A percentile compares a stretch with the other conserved stretches of the same genome.
phyloP scores from a whole-genome alignment of 2,888 invertebrate species.

The Idaea biselata region DNA sequence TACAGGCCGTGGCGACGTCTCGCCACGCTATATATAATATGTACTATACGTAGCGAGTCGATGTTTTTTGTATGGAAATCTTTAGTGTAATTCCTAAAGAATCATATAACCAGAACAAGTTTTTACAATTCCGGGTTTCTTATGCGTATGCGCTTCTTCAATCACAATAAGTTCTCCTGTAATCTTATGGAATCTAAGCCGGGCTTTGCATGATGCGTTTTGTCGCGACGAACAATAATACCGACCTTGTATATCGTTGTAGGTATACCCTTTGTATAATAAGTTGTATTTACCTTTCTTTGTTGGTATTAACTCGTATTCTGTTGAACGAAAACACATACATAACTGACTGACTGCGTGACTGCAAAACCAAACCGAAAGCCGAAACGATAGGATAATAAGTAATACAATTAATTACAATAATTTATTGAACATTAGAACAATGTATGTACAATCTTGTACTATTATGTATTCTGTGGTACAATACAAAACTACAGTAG shows the following conservation, averaged over 20 bases:
- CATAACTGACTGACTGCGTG: no score
- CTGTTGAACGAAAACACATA: background rate
- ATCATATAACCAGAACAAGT: background rate
- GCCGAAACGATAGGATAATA: no score
- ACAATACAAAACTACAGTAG: no score
- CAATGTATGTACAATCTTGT: no score
- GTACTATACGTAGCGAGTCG: no score
- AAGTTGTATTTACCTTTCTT: background rate
- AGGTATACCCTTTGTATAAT: constrained; percentile 30
- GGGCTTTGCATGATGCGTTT: background rate
- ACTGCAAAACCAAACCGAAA: no score
- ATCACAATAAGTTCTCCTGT: background rate
- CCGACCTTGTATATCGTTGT: constrained; percentile 32
- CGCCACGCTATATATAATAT: no score
- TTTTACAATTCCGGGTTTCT: background rate
- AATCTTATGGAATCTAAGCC: background rate
- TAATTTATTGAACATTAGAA: no score
- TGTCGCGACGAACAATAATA: constrained; percentile 35
- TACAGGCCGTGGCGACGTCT: no score
- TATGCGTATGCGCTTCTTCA: background rate
- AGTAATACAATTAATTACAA: no score
- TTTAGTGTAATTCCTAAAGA: background rate
- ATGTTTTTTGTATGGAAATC: no score
- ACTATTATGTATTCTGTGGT: no score
- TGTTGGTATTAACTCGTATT: background rate